Evolutionary conservation across 2,113 vertebrate species (phyloP).

Genomic region (Progne subis): DNA sequence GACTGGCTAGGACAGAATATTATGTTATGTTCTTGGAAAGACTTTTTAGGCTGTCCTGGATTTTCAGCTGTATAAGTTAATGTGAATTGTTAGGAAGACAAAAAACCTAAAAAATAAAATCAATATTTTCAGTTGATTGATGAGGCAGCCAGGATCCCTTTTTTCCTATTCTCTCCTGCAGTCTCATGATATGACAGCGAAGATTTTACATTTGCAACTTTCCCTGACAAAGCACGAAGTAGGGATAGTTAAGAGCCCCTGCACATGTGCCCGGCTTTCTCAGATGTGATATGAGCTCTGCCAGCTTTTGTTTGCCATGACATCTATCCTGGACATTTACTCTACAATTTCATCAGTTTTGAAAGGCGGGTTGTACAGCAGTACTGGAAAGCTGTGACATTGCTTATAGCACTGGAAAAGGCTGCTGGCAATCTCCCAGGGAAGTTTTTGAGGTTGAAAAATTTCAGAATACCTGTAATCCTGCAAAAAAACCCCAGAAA

Average conservation of each 20-base stretch:
- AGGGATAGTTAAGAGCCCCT: neutral
- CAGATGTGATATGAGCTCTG: neutral
- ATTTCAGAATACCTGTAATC: neutral
- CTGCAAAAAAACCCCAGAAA: neutral
- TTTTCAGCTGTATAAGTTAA: neutral
- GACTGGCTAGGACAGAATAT: neutral
- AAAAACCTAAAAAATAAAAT: neutral
- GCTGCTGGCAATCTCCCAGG: neutral
- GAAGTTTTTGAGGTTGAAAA: neutral
- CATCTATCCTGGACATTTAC: neutral
- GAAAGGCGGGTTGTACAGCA: neutral
- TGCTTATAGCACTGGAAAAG: neutral
- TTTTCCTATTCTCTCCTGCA: neutral
- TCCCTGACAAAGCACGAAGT: neutral
- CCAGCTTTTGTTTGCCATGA: neutral
- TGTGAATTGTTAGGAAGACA: neutral
- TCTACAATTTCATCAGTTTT: neutral
- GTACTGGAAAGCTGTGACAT: neutral
- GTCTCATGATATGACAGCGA: neutral
- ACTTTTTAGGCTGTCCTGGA: neutral
- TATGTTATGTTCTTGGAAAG: slow-evolving; percentile 20
- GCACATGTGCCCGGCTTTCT: neutral
- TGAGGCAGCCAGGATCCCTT: neutral
- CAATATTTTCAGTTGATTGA: neutral
- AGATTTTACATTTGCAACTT: neutral